Conservation (phyloP, 64 coral and sea anemone species). For the Montipora efflorescens region DNA sequence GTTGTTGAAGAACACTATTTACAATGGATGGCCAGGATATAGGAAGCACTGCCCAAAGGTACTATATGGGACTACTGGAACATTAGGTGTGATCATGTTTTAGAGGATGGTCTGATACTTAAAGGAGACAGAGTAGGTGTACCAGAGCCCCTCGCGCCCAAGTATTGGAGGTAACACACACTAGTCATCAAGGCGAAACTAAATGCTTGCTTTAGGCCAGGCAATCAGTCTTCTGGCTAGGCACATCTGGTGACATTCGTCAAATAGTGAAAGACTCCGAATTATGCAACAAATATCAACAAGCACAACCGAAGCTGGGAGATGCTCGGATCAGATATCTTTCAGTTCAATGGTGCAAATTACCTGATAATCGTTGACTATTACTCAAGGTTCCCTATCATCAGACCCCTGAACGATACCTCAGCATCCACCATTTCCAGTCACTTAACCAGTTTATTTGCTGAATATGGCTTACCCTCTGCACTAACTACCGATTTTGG, state of each 20-base stretch:
- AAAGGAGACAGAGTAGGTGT: conserved; percentile 31
- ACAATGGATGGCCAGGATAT: no score
- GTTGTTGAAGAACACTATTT: no score
- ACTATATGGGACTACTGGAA: conserved; percentile 19
- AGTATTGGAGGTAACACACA: neutral
- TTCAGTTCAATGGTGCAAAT: no score
- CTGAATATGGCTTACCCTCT: no score
- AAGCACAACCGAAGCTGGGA: conserved; percentile 5
- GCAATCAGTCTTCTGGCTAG: conserved; percentile 3
- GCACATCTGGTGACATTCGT: neutral
- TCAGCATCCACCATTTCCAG: no score
- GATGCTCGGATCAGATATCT: conserved; percentile 29
- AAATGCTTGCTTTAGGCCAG: no score
- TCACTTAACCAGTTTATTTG: no score
- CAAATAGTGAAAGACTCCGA: conserved; percentile 31
- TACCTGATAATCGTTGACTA: no score
- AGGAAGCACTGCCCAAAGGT: no score
- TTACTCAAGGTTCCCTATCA: no score
- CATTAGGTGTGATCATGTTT: conserved; percentile 13
- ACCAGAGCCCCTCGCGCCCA: neutral
- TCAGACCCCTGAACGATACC: no score
- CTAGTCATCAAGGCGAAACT: conserved; percentile 6
- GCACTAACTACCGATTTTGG: conserved; percentile 2
- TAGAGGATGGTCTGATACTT: conserved; percentile 40
- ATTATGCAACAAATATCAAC: neutral